Conservation (phyloP, 2,797 vertebrate genomes). For the Enoplosus armatus region DNA sequence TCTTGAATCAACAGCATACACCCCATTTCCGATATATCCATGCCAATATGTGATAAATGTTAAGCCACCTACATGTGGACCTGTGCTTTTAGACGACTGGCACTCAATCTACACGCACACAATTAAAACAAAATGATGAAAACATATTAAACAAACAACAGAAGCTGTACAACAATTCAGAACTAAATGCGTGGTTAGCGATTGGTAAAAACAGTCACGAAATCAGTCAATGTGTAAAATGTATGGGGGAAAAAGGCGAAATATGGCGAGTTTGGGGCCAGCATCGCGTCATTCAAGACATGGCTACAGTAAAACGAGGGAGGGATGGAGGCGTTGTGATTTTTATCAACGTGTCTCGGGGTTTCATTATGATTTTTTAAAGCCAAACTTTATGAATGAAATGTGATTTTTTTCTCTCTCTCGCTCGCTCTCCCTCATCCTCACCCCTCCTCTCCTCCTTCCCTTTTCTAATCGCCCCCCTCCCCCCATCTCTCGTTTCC, state of each 20-base stretch:
- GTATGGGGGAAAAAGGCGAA: conserved; percentile 66
- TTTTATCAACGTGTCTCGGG: conserved; percentile 88
- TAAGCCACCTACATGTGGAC: conserved; percentile 67
- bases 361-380: conserved; percentile 92
- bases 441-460: conserved; percentile 80
- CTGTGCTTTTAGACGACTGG: conserved; percentile 42
- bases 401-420: conserved; percentile 86
- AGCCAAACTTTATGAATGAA: conserved; percentile 92
- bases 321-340: conserved; percentile 80
- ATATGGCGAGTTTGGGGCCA: conserved; percentile 82
- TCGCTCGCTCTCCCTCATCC: conserved; percentile 78
- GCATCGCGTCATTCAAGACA: conserved; percentile 78
- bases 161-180: conserved; percentile 50
- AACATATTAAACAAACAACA: conserved; percentile 47
- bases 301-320: conserved; percentile 68
- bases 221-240: conserved; percentile 84
- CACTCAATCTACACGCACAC: conserved; percentile 25
- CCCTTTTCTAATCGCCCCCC: conserved; percentile 77
- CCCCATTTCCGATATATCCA: conserved; percentile 74
- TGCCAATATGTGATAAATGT: conserved; percentile 69
- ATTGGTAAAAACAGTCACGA: conserved; percentile 74
- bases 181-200: conserved; percentile 66
- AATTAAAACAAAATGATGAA: neutral
- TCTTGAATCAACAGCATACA: conserved; percentile 82
- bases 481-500: conserved; percentile 78